phyloP scores from a whole-genome alignment of 92 coral and sea anemone species.

The Siderastrea siderea region DNA sequence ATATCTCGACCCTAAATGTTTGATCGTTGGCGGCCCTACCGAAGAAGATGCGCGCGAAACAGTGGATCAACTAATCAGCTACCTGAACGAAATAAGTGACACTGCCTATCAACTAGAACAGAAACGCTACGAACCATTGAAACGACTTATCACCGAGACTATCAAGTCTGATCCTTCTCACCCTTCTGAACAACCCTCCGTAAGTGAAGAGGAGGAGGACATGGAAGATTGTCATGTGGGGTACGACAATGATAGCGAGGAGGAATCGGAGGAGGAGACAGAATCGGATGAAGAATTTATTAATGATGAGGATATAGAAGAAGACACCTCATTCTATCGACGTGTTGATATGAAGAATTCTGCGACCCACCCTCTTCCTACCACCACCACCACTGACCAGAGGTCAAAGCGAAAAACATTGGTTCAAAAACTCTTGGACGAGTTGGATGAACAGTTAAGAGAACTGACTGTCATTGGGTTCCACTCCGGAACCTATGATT shows the following conservation, averaged over 20 bases:
- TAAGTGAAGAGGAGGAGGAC: neutral
- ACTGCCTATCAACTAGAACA: too few species aligned
- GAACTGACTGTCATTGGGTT: slow-evolving; percentile 17
- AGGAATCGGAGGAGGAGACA: too few species aligned
- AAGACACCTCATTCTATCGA: too few species aligned
- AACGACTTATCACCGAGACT: neutral
- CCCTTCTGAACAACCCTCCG: too few species aligned
- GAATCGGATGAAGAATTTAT: too few species aligned
- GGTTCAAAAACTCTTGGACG: neutral
- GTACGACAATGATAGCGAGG: too few species aligned
- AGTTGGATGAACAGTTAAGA: neutral
- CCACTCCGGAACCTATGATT: slow-evolving; percentile 7
- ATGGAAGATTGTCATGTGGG: too few species aligned
- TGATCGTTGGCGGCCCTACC: neutral
- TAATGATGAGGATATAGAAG: too few species aligned
- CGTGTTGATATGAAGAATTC: too few species aligned
- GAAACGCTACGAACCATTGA: too few species aligned
- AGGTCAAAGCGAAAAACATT: neutral
- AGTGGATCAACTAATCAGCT: neutral
- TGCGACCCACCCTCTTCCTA: neutral
- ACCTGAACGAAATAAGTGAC: neutral
- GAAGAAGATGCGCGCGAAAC: neutral
- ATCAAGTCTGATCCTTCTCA: too few species aligned
- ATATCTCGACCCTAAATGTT: slow-evolving; percentile 34
- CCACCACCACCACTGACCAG: neutral